These are phyloP conservation scores for Coleophora deauratella DNA, from an alignment of 2,888 invertebrate species.

Conservation along the genomic window DNA sequence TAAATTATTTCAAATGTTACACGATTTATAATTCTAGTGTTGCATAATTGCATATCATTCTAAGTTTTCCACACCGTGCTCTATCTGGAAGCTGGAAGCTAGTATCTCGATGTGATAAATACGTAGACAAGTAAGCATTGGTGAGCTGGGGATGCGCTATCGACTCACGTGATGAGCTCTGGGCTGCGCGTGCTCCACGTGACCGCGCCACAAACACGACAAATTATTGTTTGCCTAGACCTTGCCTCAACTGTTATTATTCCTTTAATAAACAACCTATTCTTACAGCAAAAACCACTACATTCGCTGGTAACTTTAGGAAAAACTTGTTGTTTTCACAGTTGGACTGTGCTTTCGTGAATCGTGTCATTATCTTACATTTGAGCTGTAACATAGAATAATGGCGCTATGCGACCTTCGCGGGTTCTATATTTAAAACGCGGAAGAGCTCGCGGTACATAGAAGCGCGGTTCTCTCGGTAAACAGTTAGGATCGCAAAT, in stretches of 20 bases:
- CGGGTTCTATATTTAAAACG: conserved; percentile 66
- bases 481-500: conserved; percentile 56
- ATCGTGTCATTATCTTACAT: conserved; percentile 24
- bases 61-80: conserved; percentile 13
- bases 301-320: neutral
- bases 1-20: no score
- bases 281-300: conserved; percentile 7
- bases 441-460: conserved; percentile 59
- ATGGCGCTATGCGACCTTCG: conserved; percentile 52
- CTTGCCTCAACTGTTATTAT: conserved; percentile 26
- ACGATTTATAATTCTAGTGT: no score
- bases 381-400: conserved; percentile 32
- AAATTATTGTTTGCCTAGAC: conserved; percentile 28
- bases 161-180: conserved; percentile 39
- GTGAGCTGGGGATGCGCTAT: conserved; percentile 10
- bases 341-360: conserved; percentile 28
- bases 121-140: conserved; percentile 23
- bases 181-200: conserved; percentile 39
- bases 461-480: conserved; percentile 34
- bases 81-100: conserved; percentile 25
- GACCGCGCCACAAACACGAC: conserved; percentile 26
- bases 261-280: conserved; percentile 12
- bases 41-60: neutral
- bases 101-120: conserved; percentile 3
- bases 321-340: conserved; percentile 14